Conservation (phyloP, 2,113 vertebrate species). For the Coptodon rendalli region DNA sequence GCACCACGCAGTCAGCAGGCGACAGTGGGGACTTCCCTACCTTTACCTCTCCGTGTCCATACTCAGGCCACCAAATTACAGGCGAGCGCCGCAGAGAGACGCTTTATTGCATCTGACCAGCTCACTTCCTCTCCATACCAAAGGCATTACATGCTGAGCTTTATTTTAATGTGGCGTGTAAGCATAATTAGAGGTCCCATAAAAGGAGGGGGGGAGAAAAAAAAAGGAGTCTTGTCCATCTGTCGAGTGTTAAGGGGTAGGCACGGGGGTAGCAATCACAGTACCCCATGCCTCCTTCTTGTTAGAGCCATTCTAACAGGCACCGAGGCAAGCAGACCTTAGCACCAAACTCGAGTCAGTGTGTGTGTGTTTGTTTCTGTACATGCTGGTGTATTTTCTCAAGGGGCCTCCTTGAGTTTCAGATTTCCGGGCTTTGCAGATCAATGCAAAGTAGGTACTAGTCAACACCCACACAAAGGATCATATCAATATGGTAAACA, state of each 20-base stretch:
- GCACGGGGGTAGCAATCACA: slow-evolving; percentile 23
- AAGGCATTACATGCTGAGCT: slow-evolving; percentile 69
- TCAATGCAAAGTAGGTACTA: slow-evolving; percentile 58
- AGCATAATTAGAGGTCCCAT: slow-evolving; percentile 75
- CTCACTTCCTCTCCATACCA: slow-evolving; percentile 66
- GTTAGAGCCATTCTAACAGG: slow-evolving; percentile 31
- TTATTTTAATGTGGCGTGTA: slow-evolving; percentile 70
- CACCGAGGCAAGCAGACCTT: slow-evolving; percentile 29
- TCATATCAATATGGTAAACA: slow-evolving; percentile 38
- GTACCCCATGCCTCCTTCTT: slow-evolving; percentile 22
- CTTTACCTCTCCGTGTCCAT: slow-evolving; percentile 44
- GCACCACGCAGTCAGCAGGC: slow-evolving; percentile 20
- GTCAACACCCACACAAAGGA: slow-evolving; percentile 13
- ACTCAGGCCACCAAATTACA: slow-evolving; percentile 63
- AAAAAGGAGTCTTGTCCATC: slow-evolving; percentile 66
- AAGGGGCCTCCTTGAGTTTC: slow-evolving; percentile 46
- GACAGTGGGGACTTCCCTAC: slow-evolving; percentile 29
- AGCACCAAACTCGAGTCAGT: not conserved
- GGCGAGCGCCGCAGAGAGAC: slow-evolving; percentile 35
- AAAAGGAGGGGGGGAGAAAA: slow-evolving; percentile 30
- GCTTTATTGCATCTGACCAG: slow-evolving; percentile 70
- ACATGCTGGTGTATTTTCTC: slow-evolving; percentile 28
- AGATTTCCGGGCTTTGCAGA: slow-evolving; percentile 55
- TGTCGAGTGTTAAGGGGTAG: slow-evolving; percentile 63
- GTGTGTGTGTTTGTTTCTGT: slow-evolving; percentile 25